Evolutionary conservation across 1,140 invertebrate species (phyloP).

Genomic region (Alviniconcha marisindica): DNA sequence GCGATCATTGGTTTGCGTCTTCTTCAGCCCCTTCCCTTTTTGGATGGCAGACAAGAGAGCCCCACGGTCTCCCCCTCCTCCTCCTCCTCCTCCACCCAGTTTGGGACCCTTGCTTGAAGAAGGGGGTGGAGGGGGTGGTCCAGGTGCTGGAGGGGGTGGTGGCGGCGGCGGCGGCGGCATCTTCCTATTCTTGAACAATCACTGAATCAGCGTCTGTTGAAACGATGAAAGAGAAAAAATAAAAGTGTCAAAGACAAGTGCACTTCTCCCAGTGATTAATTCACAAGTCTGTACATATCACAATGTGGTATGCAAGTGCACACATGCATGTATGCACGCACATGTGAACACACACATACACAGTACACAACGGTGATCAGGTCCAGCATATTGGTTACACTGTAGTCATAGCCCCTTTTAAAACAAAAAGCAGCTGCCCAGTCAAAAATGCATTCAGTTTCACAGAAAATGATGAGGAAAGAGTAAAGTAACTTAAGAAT

Average conservation of each 20-base stretch:
- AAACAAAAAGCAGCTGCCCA: too few species aligned
- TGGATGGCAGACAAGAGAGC: slow-evolving; percentile 88
- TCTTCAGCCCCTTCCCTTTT: slow-evolving; percentile 87
- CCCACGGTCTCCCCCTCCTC: slow-evolving; percentile 76
- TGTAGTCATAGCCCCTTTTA: too few species aligned
- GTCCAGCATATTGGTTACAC: too few species aligned
- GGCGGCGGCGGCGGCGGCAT: slow-evolving; percentile 46
- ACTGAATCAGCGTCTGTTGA: neutral
- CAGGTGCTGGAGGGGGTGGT: slow-evolving; percentile 42
- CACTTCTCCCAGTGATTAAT: neutral
- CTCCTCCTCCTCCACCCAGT: slow-evolving; percentile 18
- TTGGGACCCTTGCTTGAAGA: neutral
- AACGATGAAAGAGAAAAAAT: neutral
- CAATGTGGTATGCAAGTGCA: neutral
- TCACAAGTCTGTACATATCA: neutral
- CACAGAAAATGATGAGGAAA: too few species aligned
- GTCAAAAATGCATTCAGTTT: too few species aligned
- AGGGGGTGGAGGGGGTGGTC: slow-evolving; percentile 18
- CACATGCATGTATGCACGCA: neutral
- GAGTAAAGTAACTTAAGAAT: too few species aligned
- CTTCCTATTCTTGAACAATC: neutral
- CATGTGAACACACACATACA: neutral
- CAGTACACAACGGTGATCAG: too few species aligned
- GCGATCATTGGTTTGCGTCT: slow-evolving; percentile 90
- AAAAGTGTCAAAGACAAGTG: neutral